phyloP scores from a whole-genome alignment of 2,888 invertebrate species.

The Sycophila texana region DNA sequence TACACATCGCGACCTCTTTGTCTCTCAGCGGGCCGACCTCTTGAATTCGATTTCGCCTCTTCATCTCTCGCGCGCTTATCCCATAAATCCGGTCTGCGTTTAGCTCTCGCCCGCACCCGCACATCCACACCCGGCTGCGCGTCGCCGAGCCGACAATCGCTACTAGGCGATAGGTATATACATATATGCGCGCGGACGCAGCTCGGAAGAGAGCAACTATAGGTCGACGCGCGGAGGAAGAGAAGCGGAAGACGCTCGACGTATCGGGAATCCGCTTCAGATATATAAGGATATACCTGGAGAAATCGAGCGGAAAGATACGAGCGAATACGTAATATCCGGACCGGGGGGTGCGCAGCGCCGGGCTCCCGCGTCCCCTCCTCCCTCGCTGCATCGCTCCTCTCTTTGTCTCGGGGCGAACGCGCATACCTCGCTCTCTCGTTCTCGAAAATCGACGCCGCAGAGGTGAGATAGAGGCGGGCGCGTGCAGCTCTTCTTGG shows the following conservation, averaged over 20 bases:
- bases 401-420: too few species aligned
- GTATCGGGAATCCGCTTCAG: slow-evolving; percentile 54
- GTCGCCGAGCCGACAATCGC: too few species aligned
- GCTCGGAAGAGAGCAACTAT: neutral
- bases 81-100: slow-evolving; percentile 48
- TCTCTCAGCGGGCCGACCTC: neutral
- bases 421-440: neutral
- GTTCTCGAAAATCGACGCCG: neutral
- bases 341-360: slow-evolving; percentile 25
- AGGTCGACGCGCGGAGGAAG: neutral
- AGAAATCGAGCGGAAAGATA: slow-evolving; percentile 71
- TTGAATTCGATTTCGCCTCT: slow-evolving; percentile 43
- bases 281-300: slow-evolving; percentile 62
- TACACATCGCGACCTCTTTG: neutral
- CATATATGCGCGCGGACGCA: slow-evolving; percentile 3
- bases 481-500: neutral
- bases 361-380: slow-evolving; percentile 4
- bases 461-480: slow-evolving; percentile 2
- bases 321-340: slow-evolving; percentile 67
- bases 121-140: neutral
- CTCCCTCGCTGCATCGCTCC: slow-evolving; percentile 24
- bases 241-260: slow-evolving; percentile 34
- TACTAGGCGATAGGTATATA: too few species aligned
- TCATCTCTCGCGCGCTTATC: slow-evolving; percentile 37
- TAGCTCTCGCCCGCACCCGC: slow-evolving; percentile 18